Base-by-base conservation (phyloP, 2,888 invertebrate genomes). In the Tanytarsus gracilentus region DNA sequence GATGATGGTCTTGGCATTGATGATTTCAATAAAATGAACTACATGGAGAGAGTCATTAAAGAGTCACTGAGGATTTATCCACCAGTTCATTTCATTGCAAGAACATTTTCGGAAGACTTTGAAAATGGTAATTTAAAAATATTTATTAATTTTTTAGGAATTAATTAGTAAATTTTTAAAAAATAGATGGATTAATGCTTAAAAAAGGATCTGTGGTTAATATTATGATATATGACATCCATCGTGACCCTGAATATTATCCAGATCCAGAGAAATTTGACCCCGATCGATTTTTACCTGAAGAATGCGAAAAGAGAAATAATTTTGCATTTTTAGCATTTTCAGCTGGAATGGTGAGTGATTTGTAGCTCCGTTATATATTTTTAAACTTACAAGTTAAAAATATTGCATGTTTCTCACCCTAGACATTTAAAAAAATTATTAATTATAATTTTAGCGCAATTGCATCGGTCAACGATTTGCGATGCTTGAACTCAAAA, bases 191-290 rank as follows among this genome's bases (percentile, higher is more conserved):
- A 8, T 67, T 67, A 59, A 3, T 64, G 0, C 44, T 77, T 48
- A 76, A 76, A 0, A 65, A 64, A 21, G 69, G 69, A 4, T 63
- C 69, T 0, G 58, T 66, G 3, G 44, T 70, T 1, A 72, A 70
- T n/a, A n/a, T n/a, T n/a, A n/a, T n/a, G n/a, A 79, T 83, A n/a
- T 81, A 72, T 65, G 81, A 83, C 65, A 66, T 84, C 7, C 62
- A 64, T 36, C 55, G 65, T 25, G 56, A 62, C 55, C 63, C 64
- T 14, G 58, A 61, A 33, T 26, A 62, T 16, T 65, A 64, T 48
- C 56, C 59, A 1, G 62, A 64, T 18, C 65, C 65, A 7, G 62
- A 63, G 9, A 61, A 61, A 40, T 65, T 65, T 49, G 62, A 63
- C 39, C 65, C 65, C 3, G 65, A 65, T 52, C 62, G 65, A 39